These are phyloP conservation scores for Muscicapa adusta DNA, from an alignment of 2,113 vertebrate species.

Conservation along the genomic window DNA sequence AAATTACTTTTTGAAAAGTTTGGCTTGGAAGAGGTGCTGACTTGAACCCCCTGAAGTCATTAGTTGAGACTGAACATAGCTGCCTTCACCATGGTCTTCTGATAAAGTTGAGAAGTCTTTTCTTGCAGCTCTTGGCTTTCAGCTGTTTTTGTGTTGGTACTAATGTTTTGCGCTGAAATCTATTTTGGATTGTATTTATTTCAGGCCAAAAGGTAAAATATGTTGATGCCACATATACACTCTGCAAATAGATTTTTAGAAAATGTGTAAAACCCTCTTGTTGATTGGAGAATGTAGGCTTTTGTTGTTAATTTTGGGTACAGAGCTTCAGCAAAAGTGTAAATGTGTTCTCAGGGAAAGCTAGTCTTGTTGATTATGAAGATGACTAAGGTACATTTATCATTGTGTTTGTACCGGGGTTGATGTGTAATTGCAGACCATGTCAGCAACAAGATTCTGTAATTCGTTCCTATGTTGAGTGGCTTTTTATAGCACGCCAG, in stretches of 20 bases:
- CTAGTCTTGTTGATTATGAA: not conserved
- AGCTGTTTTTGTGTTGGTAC: not conserved
- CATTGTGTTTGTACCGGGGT: not conserved
- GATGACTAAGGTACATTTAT: not conserved
- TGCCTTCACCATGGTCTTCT: not conserved
- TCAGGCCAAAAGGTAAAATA: not conserved
- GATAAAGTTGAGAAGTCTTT: not conserved
- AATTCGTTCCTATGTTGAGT: not conserved
- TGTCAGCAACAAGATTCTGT: not conserved
- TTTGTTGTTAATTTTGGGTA: not conserved
- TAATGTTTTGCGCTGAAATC: not conserved
- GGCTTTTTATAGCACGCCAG: not conserved
- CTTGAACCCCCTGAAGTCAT: not conserved
- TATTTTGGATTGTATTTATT: not conserved
- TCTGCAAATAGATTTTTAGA: not conserved
- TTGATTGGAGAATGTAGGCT: not conserved
- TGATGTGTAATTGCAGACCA: not conserved
- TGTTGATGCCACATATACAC: not conserved
- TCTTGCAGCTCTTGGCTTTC: not conserved
- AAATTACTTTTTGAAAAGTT: not conserved
- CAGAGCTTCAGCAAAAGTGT: not conserved
- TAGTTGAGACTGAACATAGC: not conserved
- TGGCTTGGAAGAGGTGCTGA: not conserved
- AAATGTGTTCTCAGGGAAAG: not conserved
- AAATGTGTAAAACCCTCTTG: not conserved